Percentiles rank a stretch among this genome's conserved stretches.
Conservation (phyloP, 2,797 vertebrate species). For the Pempheris klunzingeri region DNA sequence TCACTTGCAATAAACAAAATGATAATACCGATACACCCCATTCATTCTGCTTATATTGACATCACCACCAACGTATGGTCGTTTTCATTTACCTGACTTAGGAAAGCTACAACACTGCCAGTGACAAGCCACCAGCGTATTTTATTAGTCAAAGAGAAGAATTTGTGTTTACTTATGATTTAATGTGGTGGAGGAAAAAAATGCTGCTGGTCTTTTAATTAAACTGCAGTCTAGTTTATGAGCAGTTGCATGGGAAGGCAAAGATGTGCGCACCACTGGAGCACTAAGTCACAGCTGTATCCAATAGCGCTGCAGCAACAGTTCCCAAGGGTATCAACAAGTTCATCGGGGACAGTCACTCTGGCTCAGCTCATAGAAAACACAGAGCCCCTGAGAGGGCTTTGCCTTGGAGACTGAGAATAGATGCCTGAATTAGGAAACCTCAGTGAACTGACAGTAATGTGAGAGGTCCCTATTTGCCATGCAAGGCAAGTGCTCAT, state of each 20-base stretch:
- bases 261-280: conserved; percentile 25
- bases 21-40: neutral
- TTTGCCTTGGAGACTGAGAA: conserved; percentile 18
- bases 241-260: conserved; percentile 20
- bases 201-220: conserved; percentile 13
- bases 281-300: conserved; percentile 54
- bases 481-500: conserved; percentile 27
- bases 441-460: neutral
- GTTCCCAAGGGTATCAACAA: conserved; percentile 42
- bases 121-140: neutral
- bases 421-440: conserved; percentile 31
- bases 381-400: conserved; percentile 15
- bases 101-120: neutral
- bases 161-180: neutral
- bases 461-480: conserved; percentile 17
- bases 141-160: neutral
- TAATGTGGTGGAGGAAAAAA: conserved; percentile 25
- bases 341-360: conserved; percentile 35
- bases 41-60: neutral
- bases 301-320: conserved; percentile 30
- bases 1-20: neutral
- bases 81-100: conserved; percentile 4
- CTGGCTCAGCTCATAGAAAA: conserved; percentile 18
- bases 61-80: neutral
- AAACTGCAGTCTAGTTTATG: conserved; percentile 10